phyloP scores from a whole-genome alignment of 2,797 vertebrate genomes.

The Artibeus jamaicensis region DNA sequence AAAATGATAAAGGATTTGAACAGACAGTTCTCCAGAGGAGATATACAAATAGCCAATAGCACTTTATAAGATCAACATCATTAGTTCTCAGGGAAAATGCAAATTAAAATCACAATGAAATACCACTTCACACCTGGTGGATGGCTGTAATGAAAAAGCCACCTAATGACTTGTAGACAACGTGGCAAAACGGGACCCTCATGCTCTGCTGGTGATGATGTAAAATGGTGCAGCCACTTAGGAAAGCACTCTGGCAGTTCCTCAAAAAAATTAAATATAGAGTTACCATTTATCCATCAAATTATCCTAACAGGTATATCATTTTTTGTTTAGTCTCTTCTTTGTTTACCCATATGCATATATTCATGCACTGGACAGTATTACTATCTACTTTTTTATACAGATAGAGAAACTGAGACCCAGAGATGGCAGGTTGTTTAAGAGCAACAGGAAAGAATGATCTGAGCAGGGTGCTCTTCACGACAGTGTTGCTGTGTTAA shows the following conservation, averaged over 20 bases:
- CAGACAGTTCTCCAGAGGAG: neutral
- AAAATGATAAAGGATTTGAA: neutral
- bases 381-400: neutral
- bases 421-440: neutral
- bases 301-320: neutral
- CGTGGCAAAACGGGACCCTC: neutral
- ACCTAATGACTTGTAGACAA: neutral
- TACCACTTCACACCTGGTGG: neutral
- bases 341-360: neutral
- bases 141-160: neutral
- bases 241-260: neutral
- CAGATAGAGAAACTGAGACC: neutral
- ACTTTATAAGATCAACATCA: neutral
- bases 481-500: neutral
- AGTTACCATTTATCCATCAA: neutral
- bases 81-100: neutral
- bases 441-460: neutral
- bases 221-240: neutral
- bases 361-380: neutral
- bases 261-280: neutral
- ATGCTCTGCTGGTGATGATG: neutral
- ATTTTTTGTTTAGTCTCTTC: neutral
- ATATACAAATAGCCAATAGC: neutral
- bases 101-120: neutral
- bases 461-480: neutral